A percentile compares a stretch with the other conserved stretches of the same genome.
Evolutionary conservation across 2,797 vertebrate genomes (phyloP).

Genomic region (Phrynocephalus forsythii): DNA sequence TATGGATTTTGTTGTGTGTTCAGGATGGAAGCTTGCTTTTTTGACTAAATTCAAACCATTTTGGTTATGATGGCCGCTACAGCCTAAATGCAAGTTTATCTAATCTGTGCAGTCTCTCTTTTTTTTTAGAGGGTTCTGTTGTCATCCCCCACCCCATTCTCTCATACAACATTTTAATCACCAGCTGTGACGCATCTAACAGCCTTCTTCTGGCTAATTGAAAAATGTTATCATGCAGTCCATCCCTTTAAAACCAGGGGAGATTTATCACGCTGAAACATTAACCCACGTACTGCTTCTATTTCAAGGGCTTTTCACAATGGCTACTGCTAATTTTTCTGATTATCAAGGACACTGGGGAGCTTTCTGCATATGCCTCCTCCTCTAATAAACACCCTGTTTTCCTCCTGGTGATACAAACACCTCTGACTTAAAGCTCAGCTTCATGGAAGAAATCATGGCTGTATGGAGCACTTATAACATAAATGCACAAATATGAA

Average conservation of each 20-base stretch:
- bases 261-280: constrained; percentile 60
- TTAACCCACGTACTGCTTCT: constrained; percentile 42
- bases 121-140: constrained; percentile 44
- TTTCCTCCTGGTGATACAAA: constrained; percentile 42
- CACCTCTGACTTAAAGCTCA: constrained; percentile 46
- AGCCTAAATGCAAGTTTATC: background rate
- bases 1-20: constrained; percentile 42
- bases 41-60: constrained; percentile 58
- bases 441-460: constrained; percentile 30
- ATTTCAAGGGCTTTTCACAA: constrained; percentile 64
- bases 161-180: constrained; percentile 49
- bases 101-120: background rate
- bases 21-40: constrained; percentile 48
- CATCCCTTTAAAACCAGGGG: constrained; percentile 68
- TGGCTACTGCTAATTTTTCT: constrained; percentile 67
- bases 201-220: constrained; percentile 68
- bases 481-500: constrained; percentile 30
- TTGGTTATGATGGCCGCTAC: background rate
- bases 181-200: constrained; percentile 57
- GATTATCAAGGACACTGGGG: constrained; percentile 69
- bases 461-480: background rate
- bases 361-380: constrained; percentile 49
- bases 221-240: constrained; percentile 61
- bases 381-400: background rate
- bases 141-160: constrained; percentile 8